Percentiles rank a stretch among this genome's conserved stretches.
Conservation (phyloP, 92 coral and sea anemone species). For the Actinostola sp. region DNA sequence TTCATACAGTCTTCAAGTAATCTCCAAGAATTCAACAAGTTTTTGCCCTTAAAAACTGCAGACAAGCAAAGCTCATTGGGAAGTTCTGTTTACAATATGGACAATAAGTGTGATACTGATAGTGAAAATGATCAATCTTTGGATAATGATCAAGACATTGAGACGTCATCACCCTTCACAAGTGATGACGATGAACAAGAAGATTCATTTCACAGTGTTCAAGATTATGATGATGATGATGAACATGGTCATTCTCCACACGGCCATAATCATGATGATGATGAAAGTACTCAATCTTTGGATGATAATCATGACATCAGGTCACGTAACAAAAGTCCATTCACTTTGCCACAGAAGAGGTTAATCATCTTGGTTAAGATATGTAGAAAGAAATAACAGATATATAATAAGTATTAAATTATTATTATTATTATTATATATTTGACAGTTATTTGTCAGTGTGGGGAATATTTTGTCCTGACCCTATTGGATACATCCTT, state of each 20-base stretch:
- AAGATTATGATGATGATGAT: background rate
- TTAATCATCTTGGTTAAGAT: background rate
- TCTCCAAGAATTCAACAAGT: too few relatives aligned
- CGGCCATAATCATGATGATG: background rate
- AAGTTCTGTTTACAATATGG: background rate
- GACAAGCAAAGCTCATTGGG: too few relatives aligned
- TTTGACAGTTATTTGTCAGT: too few relatives aligned
- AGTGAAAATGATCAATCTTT: background rate
- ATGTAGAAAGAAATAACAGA: too few relatives aligned
- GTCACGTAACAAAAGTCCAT: slow-evolving; percentile 11
- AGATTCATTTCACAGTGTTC: background rate
- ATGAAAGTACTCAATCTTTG: background rate
- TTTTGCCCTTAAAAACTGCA: too few relatives aligned
- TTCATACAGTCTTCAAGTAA: too few relatives aligned
- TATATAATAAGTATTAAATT: too few relatives aligned
- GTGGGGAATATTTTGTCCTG: too few relatives aligned
- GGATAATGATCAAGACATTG: background rate
- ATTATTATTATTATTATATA: too few relatives aligned
- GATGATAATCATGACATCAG: slow-evolving; percentile 5
- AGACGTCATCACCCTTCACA: background rate
- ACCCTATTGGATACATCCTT: too few relatives aligned
- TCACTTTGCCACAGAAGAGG: slow-evolving; percentile 9
- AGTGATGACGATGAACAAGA: background rate
- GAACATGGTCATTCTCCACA: background rate
- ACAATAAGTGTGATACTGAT: background rate